Evolutionary conservation across 2,888 invertebrate species (phyloP), one percentile per base, ranked within the genome.

Genomic region (Synergus laeviventris): DNA sequence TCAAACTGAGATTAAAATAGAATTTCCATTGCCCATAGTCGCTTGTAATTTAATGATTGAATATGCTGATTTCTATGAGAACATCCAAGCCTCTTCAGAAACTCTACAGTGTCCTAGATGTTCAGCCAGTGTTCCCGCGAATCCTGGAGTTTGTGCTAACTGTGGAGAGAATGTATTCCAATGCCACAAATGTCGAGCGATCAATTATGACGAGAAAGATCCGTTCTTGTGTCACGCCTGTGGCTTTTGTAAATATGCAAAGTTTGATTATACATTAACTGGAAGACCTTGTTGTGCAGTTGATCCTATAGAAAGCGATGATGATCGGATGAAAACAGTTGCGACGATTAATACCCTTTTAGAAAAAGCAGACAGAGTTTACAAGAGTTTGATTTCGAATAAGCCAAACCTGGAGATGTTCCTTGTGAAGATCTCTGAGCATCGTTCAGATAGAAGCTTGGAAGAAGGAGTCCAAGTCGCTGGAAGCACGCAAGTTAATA

Each of bases 111-210:
- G 98, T 88, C 98, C 98, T 0, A 94, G 99, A 36, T 99, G 99
- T 90, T 98, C 98, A 78, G 98, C 98, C 36, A 97, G 97, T 0
- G 99, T 99, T 0, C 98, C 98, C 0, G 97, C 99, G 0, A 98
- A 98, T 90, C 99, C 99, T 0, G 99, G 99, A 0, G 98, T 99
- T 0, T 99, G 99, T 89, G 96, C 96, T 0, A 98, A 98, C 91
- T 98, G 98, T 88, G 99, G 99, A 0, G 99, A 99, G 91, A 99
- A 99, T 91, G 99, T 99, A 0, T 99, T 97, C 92, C 99, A 99
- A 88, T 99, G 99, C 87, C 98, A 99, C 92, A 99, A 99, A 92
- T 99, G 99, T 92, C 94, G 98, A 36, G 98, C 99, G 0, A 99
- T 99, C 85, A 99, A 99, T 92, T 99, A 99, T 91, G 99, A 99